phyloP scores from a whole-genome alignment of 2,113 vertebrate species.

The Pithys albifrons region DNA sequence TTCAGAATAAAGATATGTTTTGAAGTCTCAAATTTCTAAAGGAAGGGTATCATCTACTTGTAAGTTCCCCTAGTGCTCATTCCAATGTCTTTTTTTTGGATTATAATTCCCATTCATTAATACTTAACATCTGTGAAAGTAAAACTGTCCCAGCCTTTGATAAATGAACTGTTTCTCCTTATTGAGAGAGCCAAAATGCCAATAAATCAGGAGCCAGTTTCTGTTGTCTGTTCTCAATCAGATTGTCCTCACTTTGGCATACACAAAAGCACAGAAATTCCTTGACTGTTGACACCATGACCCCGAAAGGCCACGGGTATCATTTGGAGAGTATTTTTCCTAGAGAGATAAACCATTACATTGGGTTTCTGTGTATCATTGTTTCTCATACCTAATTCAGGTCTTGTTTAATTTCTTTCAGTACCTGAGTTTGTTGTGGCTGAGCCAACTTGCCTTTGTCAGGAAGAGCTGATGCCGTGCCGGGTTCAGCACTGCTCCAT shows the following conservation, averaged over 20 bases:
- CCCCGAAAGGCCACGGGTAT: not conserved
- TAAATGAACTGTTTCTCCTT: not conserved
- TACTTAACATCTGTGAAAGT: not conserved
- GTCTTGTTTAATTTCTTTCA: not conserved
- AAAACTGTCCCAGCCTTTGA: not conserved
- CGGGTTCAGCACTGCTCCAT: not conserved
- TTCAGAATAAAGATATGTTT: not conserved
- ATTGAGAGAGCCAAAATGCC: not conserved
- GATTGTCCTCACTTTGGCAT: not conserved
- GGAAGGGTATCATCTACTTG: not conserved
- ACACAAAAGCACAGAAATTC: not conserved
- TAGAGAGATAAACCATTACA: not conserved
- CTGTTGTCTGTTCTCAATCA: not conserved
- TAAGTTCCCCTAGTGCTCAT: not conserved
- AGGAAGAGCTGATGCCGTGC: not conserved
- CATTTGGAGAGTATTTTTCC: not conserved
- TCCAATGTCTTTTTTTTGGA: not conserved
- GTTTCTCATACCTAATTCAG: not conserved
- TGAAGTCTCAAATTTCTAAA: not conserved
- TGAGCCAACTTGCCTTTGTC: conserved; percentile 40
- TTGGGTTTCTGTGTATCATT: not conserved
- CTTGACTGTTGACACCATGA: not conserved
- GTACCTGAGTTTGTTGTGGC: conserved; percentile 25
- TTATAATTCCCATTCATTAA: not conserved
- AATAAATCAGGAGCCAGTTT: not conserved